Base-by-base conservation (phyloP, 2,888 invertebrate genomes). In the Athalia cordata region DNA sequence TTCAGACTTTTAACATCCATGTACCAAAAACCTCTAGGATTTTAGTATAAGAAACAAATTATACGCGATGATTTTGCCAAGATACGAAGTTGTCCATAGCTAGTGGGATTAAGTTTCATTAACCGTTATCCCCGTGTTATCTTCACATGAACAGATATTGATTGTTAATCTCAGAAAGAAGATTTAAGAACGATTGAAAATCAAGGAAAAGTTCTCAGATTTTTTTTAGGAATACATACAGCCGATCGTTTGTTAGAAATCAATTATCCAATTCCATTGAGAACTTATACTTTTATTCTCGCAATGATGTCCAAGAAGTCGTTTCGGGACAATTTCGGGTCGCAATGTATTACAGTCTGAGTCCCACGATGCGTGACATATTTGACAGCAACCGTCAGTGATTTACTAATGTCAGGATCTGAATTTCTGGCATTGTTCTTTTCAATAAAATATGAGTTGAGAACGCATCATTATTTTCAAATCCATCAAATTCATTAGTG, bases 351-450 rank as follows among this genome's bases (percentile, higher is more conserved):
- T n/a, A 77, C 50, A 8, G 86, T 86, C 67, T 86, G 86, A 5
- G 85, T 85, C 61, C 86, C 86, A 70, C 85, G 82, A 72, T 86
- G 86, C 5, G 83, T 84, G 77, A 85, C 79, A 9, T 82, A 82
- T 67, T 84, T 85, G 61, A 83, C 11, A n/a, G 82, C 79, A 47
- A 85, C 80, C 9, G 84, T 83, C 61, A 81, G 59, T 59, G 85
- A 85, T 68, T 78, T 83, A n/a, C 85, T 85, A 78, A 86, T 86
- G 15, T 81, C 81, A 43, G 79, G 76, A 50, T 79, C 81, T 5
- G 67, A 7, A 29, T 78, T 75, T 4, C 11, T 50, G 4, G 47
- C 5, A 5, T 65, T 67, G 47, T 7, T 52, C 75, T 62, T 47
- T 5, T 62, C 45, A 43, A 62, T 50, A 72, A 6, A 45, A 45